Conservation (phyloP, 2,888 invertebrate species). For the Cantharis flavilabris region DNA sequence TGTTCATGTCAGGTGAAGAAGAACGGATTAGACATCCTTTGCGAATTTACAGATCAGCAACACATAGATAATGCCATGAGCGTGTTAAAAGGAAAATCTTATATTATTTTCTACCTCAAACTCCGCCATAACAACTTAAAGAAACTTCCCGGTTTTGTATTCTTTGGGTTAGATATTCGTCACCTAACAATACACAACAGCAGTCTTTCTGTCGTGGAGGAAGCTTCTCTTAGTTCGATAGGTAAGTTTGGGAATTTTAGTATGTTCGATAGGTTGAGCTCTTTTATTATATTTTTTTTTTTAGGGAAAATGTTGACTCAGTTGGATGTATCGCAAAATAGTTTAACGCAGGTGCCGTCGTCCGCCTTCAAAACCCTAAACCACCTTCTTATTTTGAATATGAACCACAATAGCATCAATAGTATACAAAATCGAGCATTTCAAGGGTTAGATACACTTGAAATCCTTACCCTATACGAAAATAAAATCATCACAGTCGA, state of each 20-base stretch:
- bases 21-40: slow-evolving; percentile 85
- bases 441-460: slow-evolving; percentile 83
- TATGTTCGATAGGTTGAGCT: background rate
- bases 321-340: slow-evolving; percentile 86
- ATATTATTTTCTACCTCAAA: slow-evolving; percentile 86
- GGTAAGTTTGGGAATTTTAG: slow-evolving; percentile 60
- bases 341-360: slow-evolving; percentile 78
- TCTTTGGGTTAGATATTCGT: slow-evolving; percentile 84
- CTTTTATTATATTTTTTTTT: background rate
- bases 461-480: slow-evolving; percentile 86
- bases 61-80: slow-evolving; percentile 83
- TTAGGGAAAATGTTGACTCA: slow-evolving; percentile 85
- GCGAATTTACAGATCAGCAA: slow-evolving; percentile 82
- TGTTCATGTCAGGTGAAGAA: slow-evolving; percentile 86
- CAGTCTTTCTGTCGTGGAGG: slow-evolving; percentile 84
- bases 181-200: slow-evolving; percentile 89
- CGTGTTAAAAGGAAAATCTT: slow-evolving; percentile 76
- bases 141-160: slow-evolving; percentile 83
- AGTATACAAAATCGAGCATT: slow-evolving; percentile 82
- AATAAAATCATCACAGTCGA: slow-evolving; percentile 81
- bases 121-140: slow-evolving; percentile 84
- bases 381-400: slow-evolving; percentile 82
- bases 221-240: slow-evolving; percentile 84
- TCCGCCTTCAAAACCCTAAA: slow-evolving; percentile 79
- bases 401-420: slow-evolving; percentile 85